A percentile compares a stretch with the other conserved stretches of the same genome.
These are phyloP conservation scores for Champsocephalus gunnari DNA, from an alignment of 2,797 vertebrate species.

Conservation along the genomic window DNA sequence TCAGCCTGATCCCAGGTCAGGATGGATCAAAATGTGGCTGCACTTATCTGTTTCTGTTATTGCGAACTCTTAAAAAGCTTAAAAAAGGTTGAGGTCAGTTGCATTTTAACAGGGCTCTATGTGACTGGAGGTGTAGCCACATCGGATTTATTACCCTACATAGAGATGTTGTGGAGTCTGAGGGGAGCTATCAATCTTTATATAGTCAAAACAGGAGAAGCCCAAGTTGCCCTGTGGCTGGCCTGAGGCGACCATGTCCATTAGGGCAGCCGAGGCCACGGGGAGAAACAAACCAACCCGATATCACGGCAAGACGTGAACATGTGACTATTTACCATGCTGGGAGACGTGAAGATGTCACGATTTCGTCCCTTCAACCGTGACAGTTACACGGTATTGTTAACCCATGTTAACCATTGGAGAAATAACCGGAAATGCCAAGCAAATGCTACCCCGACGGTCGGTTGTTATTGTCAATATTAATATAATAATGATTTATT, in stretches of 20 bases:
- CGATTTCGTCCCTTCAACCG: no score
- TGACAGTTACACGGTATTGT: no score
- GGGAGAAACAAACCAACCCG: conserved; percentile 55
- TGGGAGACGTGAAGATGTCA: no score
- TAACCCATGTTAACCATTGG: no score
- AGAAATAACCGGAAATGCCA: no score
- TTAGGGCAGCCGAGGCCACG: conserved; percentile 52
- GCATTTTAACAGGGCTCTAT: conserved; percentile 30
- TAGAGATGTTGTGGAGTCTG: conserved; percentile 50
- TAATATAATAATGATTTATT: no score
- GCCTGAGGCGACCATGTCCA: conserved; percentile 35
- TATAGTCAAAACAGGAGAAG: conserved; percentile 58
- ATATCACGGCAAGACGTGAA: no score
- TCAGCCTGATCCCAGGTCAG: conserved; percentile 71
- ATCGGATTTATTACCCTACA: conserved; percentile 61
- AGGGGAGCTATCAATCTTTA: conserved; percentile 67
- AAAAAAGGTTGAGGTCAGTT: conserved; percentile 38
- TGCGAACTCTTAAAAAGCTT: conserved; percentile 10
- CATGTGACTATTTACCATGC: no score
- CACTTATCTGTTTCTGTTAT: conserved; percentile 43
- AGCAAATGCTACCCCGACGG: no score
- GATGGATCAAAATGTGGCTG: conserved; percentile 28
- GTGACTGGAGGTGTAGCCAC: conserved; percentile 56
- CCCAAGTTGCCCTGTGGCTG: conserved; percentile 30
- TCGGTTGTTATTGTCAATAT: no score